phyloP scores from a whole-genome alignment of 2,797 vertebrate species.

The Onychomys arenicola region DNA sequence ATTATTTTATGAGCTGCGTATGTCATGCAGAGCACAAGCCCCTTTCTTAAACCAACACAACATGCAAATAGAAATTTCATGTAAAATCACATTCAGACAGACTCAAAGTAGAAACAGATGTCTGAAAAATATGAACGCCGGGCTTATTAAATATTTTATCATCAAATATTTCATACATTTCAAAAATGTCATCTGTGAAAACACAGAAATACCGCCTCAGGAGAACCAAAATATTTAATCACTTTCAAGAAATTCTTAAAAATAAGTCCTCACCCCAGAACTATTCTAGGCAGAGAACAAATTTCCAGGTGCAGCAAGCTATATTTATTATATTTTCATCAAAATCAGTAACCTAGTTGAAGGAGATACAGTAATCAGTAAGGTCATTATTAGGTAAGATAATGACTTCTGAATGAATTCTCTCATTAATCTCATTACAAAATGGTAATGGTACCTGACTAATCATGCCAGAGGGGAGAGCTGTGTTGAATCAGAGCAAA shows the following conservation, averaged over 20 bases:
- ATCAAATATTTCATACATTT: constrained; percentile 90
- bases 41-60: constrained; percentile 84
- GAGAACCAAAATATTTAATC: constrained; percentile 89
- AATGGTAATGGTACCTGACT: constrained; percentile 87
- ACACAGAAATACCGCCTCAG: constrained; percentile 88
- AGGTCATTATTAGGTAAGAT: constrained; percentile 90
- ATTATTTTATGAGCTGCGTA: constrained; percentile 83
- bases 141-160: constrained; percentile 90
- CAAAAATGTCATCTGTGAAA: constrained; percentile 89
- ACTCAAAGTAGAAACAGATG: constrained; percentile 87
- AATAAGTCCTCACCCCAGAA: constrained; percentile 86
- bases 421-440: constrained; percentile 90
- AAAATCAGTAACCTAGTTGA: constrained; percentile 88
- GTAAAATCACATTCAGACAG: constrained; percentile 87
- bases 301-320: constrained; percentile 89
- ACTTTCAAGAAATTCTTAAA: constrained; percentile 88
- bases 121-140: constrained; percentile 87
- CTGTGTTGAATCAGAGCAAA: constrained; percentile 85
- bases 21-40: constrained; percentile 81
- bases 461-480: constrained; percentile 87
- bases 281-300: constrained; percentile 86
- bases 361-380: constrained; percentile 89
- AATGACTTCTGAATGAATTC: constrained; percentile 90
- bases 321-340: constrained; percentile 90
- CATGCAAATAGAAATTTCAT: constrained; percentile 88